Conservation (phyloP, 1,140 invertebrate genomes). For the Archegozetes longisetosus region DNA sequence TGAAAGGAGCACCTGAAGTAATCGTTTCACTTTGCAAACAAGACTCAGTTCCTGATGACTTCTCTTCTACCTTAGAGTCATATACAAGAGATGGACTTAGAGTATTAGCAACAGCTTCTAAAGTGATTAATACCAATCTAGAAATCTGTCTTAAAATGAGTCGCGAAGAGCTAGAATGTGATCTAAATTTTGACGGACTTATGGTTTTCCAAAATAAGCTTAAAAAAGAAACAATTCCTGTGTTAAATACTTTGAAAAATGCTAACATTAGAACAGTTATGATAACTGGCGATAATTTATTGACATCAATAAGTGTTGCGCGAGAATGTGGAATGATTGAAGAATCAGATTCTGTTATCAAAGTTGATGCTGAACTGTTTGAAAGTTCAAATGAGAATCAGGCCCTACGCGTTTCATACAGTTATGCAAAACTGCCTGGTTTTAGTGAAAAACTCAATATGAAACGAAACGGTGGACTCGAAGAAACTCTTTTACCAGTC, state of each 20-base stretch:
- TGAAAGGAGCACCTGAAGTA: slow-evolving; percentile 85
- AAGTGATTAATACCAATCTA: not conserved
- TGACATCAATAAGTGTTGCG: slow-evolving; percentile 90
- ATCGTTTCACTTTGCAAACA: slow-evolving; percentile 45
- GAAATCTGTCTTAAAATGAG: slow-evolving; percentile 14
- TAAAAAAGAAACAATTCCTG: slow-evolving; percentile 57
- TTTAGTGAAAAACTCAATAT: slow-evolving; percentile 21
- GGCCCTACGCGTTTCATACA: slow-evolving; percentile 14
- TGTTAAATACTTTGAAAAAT: slow-evolving; percentile 57
- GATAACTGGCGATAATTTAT: slow-evolving; percentile 94
- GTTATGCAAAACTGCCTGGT: slow-evolving; percentile 20
- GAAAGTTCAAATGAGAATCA: not conserved
- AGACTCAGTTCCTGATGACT: slow-evolving; percentile 52
- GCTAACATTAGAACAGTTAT: slow-evolving; percentile 81
- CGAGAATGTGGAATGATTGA: slow-evolving; percentile 82
- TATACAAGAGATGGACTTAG: slow-evolving; percentile 74
- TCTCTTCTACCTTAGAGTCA: slow-evolving; percentile 44
- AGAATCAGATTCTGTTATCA: slow-evolving; percentile 22
- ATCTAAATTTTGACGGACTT: slow-evolving; percentile 69
- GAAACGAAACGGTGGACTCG: slow-evolving; percentile 12
- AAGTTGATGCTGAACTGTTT: slow-evolving; percentile 17
- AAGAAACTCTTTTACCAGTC: slow-evolving; percentile 3
- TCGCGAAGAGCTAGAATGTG: slow-evolving; percentile 52
- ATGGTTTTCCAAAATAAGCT: slow-evolving; percentile 80
- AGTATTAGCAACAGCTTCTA: slow-evolving; percentile 59